Evolutionary conservation across 2,113 vertebrate genomes (phyloP), one percentile per base, ranked within the genome.

Genomic region (Hippocampus zosterae): DNA sequence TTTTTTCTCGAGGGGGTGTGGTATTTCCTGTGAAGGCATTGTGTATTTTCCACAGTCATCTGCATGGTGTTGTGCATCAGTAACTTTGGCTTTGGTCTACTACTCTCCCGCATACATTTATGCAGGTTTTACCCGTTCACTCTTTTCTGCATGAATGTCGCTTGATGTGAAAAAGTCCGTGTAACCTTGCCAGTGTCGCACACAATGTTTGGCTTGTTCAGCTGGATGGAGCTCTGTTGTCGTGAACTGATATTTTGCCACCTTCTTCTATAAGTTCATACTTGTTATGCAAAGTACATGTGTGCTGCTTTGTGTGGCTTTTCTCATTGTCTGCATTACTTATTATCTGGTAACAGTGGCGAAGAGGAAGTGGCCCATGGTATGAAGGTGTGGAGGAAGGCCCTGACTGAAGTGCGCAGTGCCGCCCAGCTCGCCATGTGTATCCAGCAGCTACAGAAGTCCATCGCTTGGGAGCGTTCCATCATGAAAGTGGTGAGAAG

Each of bases 401-500:
- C 96, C 42, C 85, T 99, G 80, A 92, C 90, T 68, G 96, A 97
- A 87, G 95, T 96, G 0, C 93, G 94, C 67, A 99, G 95, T 80
- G 96, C 96, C 60, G 96, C 96, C 60, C 97, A 99, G 92, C 90
- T 99, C 87, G 95, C 97, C 84, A 95, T 99, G 91, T 99, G 97
- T 80, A 93, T 99, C 88, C 97, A 99, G 91, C 97, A 99, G 75
- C 92, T 99, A 82, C 97, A 99, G 94, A 99, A 97, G 92, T 96
- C 96, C 71, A 98, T 99, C 84, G 97, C 97, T 71, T 99, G 97
- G 97, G 97, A 98, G 91, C 94, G 97, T 88, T 99, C 97, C 76
- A 99, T 99, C 92, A 99, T 99, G 97, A 99, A 99, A 98, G 97
- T 99, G 94, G 97, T 99, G 89, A 94, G 97, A 37, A 46, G 23